Evolutionary conservation across 2,888 invertebrate genomes (phyloP).

Genomic region (Acronicta psi): DNA sequence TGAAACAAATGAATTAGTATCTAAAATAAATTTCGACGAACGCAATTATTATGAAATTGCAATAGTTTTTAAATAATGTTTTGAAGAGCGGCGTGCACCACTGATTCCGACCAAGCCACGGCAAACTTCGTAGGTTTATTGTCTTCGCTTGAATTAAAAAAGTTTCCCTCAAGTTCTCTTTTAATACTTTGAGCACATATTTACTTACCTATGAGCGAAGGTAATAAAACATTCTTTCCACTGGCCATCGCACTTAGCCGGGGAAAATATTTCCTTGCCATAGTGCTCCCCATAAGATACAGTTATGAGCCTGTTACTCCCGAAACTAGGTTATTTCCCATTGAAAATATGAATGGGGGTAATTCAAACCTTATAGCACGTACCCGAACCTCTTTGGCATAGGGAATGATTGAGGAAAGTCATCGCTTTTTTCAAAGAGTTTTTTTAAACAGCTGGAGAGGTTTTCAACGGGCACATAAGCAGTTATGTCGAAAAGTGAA

Average conservation of each 20-base stretch:
- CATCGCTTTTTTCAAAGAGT: constrained; percentile 26
- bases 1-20: constrained; percentile 11
- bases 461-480: constrained; percentile 24
- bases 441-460: constrained; percentile 40
- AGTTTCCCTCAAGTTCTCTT: constrained; percentile 66
- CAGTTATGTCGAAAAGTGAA: constrained; percentile 22
- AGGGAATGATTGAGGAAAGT: constrained; percentile 51
- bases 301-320: constrained; percentile 34
- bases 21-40: constrained; percentile 24
- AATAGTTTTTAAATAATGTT: constrained; percentile 62
- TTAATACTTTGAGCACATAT: constrained; percentile 63
- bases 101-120: constrained; percentile 60
- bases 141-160: constrained; percentile 80
- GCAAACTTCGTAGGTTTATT: constrained; percentile 76
- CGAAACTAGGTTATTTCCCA: constrained; percentile 48
- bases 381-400: constrained; percentile 46
- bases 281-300: constrained; percentile 37
- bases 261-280: constrained; percentile 13
- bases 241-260: constrained; percentile 20
- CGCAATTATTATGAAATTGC: constrained; percentile 52
- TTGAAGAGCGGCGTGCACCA: constrained; percentile 60
- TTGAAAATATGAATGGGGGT: constrained; percentile 51
- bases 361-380: constrained; percentile 49
- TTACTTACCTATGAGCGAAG: constrained; percentile 50
- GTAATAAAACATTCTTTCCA: constrained; percentile 48